Percentiles rank a stretch among this genome's conserved stretches.
phyloP scores from a whole-genome alignment of 53 echinoderm and acorn worm species.

The Astropecten irregularis region DNA sequence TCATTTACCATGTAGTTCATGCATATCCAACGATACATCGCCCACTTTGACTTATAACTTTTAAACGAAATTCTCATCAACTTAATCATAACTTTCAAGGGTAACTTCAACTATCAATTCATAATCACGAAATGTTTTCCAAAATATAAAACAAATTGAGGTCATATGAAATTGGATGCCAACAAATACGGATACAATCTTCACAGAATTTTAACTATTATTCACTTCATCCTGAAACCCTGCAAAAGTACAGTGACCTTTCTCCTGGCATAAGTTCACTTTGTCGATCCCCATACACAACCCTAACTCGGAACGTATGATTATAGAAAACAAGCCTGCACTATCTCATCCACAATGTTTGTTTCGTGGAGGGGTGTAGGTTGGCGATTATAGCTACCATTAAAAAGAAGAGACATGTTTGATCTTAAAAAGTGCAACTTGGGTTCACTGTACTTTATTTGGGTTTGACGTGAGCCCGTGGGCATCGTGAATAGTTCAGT shows the following conservation, averaged over 20 bases:
- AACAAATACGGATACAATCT: not conserved
- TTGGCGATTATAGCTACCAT: not conserved
- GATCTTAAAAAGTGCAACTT: conserved; percentile 41
- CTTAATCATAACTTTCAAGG: no score
- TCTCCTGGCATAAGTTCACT: not conserved
- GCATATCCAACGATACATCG: no score
- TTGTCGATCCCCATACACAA: conserved; percentile 5
- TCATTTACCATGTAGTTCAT: no score
- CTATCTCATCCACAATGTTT: conserved; percentile 37
- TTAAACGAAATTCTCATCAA: no score
- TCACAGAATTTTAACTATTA: no score
- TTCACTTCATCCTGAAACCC: not conserved
- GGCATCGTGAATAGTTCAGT: conserved; percentile 1
- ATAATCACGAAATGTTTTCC: no score
- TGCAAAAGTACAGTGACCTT: conserved; percentile 42
- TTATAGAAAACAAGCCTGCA: conserved; percentile 37
- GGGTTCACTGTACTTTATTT: conserved; percentile 48
- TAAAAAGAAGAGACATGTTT: conserved; percentile 23
- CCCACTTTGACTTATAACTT: no score
- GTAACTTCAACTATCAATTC: no score
- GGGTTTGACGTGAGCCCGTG: not conserved
- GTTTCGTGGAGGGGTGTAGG: conserved; percentile 3
- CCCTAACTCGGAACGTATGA: not conserved
- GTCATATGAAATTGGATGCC: not conserved
- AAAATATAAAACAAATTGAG: no score